Evolutionary conservation across 2,888 invertebrate species (phyloP), one percentile per base, ranked within the genome.

Genomic region (Drosophila ustulata): DNA sequence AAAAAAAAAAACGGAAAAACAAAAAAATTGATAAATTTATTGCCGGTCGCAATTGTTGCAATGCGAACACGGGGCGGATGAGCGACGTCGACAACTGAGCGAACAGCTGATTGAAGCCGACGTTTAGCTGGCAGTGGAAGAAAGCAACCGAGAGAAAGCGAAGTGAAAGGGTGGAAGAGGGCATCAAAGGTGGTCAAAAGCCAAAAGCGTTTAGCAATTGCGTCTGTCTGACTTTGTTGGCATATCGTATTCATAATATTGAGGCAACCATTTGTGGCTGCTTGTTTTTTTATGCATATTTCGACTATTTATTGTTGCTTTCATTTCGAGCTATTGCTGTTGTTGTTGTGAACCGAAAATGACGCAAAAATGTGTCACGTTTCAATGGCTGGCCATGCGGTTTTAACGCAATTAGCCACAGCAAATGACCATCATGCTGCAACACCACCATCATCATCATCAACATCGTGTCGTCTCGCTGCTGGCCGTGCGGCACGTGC

Each of bases 341-440:
- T 28, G 78, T 41, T 32, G 46, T 57, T 18, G 18, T 61, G 56
- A 52, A 37, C 66, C 78, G 50, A 71, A 66, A 86, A 72, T 76
- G 56, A 59, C 63, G 66, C 69, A 71, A 71, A 87, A 77, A 77
- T 74, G 88, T 84, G 82, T 79, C 88, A 88, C 88, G 80, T 83
- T 87, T 67, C 80, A 69, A 39, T 77, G 88, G 69, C 70, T 67
- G 73, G 49, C 58, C 76, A 73, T 76, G 88, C 84, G 82, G 85
- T 66, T 84, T 88, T 88, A 85, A 85, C 78, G 71, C 85, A 88
- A 85, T 85, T 85, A 88, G 84, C 85, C 78, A 68, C 80, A 80
- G 75, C 75, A 80, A 71, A 80, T 75, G 75, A 49, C 65, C 71
- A 65, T 68, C 73, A 63, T 69, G 63, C 47, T 52, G 68, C 55